Base-by-base conservation (phyloP, 2,888 invertebrate species). In the Myopa testacea region DNA sequence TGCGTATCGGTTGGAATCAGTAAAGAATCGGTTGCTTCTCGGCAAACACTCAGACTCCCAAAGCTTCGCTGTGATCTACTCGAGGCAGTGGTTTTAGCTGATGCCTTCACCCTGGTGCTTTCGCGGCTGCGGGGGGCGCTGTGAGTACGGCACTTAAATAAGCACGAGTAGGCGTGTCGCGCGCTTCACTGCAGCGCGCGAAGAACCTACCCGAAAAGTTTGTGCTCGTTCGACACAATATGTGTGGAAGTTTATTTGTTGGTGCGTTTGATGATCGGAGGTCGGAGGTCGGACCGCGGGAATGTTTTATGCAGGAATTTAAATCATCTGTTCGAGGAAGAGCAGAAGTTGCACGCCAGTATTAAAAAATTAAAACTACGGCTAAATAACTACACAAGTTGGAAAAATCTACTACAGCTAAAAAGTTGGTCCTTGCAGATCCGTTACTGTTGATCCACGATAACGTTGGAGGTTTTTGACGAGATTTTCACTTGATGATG, bases 341-440 rank as follows among this genome's bases (percentile, higher is more conserved):
- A 19, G 14, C 34, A 34, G 12, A 34, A 55, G 37, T 10, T 50
- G 34, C 16, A 26, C 37, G 45, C 4, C 19, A 70, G 70, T 70
- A 7, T 26, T 55, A 26, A 50, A 70, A 50, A 70, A 52, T 69
- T 70, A 52, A 70, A 55, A 70, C 70, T 55, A 52, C 50, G 50
- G 70, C 55, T 52, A 70, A 70, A 70, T 70, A 70, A 70, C 70
- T 34, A 10, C 14, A 34, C 52, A 10, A 26, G 50, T 50, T 50
- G 12, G 37, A 52, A 55, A 52, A 70, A 50, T 52, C 55, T 34
- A 19, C 8, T 52, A 52, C 70, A 52, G 52, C 37, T 19, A 26
- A 26, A 70, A 70, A 70, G 4, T 40, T 68, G 50, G 19, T 68
- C 68, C 70, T 55, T 52, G 34, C 65, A 63, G 1, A 10, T 1